Evolutionary conservation across 2,888 invertebrate genomes (phyloP), one percentile per base, ranked within the genome.

Genomic region (Hedya salicella): DNA sequence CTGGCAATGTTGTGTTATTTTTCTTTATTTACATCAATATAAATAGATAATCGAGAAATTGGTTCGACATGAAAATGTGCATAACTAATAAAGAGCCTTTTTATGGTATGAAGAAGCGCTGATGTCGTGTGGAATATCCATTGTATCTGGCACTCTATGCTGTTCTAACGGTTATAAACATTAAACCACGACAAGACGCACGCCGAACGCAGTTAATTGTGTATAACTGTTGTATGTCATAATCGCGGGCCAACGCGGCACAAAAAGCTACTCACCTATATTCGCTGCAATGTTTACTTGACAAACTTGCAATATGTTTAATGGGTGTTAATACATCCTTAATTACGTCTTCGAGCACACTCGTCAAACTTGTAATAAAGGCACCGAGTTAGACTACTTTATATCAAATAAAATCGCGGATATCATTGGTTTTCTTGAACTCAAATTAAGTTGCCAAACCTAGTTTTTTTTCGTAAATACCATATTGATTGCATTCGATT

Each of bases 221-320:
- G 46, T 59, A 36, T 60, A 60, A 65, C 59, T 39, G 53, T 60
- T 50, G 59, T 39, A 61, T 61, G 66, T 61, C 60, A 66, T 66
- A 54, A 66, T 42, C 36, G 42, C 50, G n/a, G 53, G 39, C 57
- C 39, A 53, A 21, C 39, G 59, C 53, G 66, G 49, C 61, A 61
- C 66, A 66, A 61, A 66, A 66, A 66, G 32, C 53, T 60, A 60
- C 60, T 65, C 60, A 65, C 53, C 65, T 65, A 65, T 60, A 60
- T 44, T 50, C 30, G 52, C 46, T 36, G 53, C 59, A 60, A 60
- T 65, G 39, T 60, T 64, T 53, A 65, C 60, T 59, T 36, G 50
- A 57, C 49, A 46, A 36, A 59, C 52, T 65, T 65, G 60, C 65
- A 60, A 60, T 65, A 40, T 48, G 65, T 60, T 65, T 60, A 60